These are phyloP conservation scores for Hylaeus anthracinus DNA, from an alignment of 1,140 invertebrate genomes.

Conservation along the genomic window DNA sequence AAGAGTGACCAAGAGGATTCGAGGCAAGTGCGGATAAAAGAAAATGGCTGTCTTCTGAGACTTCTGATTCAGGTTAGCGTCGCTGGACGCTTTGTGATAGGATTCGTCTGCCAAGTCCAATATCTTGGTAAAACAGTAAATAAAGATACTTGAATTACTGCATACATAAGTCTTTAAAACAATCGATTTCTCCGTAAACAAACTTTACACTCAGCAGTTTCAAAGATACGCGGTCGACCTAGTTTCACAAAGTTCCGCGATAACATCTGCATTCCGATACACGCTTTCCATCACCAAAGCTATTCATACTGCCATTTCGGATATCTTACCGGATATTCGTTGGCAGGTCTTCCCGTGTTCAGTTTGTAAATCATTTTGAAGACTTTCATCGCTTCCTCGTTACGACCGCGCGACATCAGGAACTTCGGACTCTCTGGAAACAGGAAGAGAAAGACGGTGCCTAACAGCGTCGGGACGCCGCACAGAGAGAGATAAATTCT, in stretches of 20 bases:
- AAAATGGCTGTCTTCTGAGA: constrained; percentile 46
- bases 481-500: constrained; percentile 87
- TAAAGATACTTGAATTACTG: no score
- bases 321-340: constrained; percentile 84
- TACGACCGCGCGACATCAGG: constrained; percentile 87
- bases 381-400: constrained; percentile 84
- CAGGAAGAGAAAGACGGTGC: constrained; percentile 84
- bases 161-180: no score
- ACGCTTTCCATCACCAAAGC: no score
- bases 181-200: no score
- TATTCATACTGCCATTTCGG: background rate
- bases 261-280: background rate
- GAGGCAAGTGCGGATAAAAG: constrained; percentile 17
- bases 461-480: constrained; percentile 85
- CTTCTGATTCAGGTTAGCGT: background rate
- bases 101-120: constrained; percentile 10
- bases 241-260: background rate
- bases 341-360: constrained; percentile 84
- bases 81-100: background rate
- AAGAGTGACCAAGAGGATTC: constrained; percentile 29
- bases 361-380: constrained; percentile 83
- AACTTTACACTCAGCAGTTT: no score
- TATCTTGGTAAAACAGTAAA: constrained; percentile 24
- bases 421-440: constrained; percentile 92
- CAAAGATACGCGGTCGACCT: background rate